Base-by-base conservation (phyloP, 2,113 vertebrate species). In the Stegostoma tigrinum region DNA sequence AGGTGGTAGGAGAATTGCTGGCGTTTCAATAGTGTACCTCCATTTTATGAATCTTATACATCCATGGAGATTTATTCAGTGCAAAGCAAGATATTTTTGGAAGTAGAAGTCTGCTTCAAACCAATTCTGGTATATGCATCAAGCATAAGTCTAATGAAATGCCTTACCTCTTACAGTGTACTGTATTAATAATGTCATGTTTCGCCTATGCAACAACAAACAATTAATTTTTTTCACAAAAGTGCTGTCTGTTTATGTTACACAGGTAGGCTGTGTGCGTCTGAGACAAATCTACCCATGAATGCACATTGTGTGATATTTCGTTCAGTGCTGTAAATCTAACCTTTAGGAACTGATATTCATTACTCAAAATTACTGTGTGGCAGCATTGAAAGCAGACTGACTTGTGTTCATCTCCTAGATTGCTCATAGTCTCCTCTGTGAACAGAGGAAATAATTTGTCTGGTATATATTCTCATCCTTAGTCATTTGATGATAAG, bases 281-380 rank as follows among this genome's bases (percentile, higher is more conserved):
- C 17, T 61, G 52, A 34, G 34, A 90, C 52, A 85, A 42, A 34
- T 85, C 17, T 89, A 30, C 8, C 23, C 42, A 55, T 10, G 45
- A 7, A 61, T 19, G 34, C 2, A 23, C 80, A 8, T 34, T 38
- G 61, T 93, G 61, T n/a, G 10, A 21, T 64, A 30, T 61, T 61
- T 90, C 38, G 66, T 42, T 38, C 52, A 61, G n/a, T 61, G n/a
- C 67, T 93, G 19, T 83, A 83, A 83, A 83, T 42, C 80, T 42
- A 21, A 45, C 38, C 21, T n/a, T 83, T 21, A 38, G 38, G 66
- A 66, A 66, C 61, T 38, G n/a, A 93, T 93, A 67, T 66, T 93
- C 34, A 93, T 93, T 67, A 61, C 55, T 91, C 55, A 91, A 91
- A 64, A 91, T 91, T 64, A 91, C 55, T 3, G 19, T 93, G 89